Percentiles rank a stretch among this genome's conserved stretches.
phyloP scores from a whole-genome alignment of 2,888 invertebrate genomes.

The Epiblema foenella region DNA sequence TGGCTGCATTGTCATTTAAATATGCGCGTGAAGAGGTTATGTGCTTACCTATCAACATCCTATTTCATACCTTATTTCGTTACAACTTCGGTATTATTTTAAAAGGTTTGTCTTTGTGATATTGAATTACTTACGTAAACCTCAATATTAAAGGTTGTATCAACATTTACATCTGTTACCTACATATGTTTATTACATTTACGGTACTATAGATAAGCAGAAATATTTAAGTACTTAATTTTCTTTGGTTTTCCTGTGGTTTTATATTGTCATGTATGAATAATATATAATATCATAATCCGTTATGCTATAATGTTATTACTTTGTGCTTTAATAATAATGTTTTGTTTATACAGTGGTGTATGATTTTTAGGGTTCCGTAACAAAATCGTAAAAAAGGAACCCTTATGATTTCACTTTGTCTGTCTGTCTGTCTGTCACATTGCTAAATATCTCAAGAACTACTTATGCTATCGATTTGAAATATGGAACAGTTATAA shows the following conservation, averaged over 20 bases:
- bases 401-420: no score
- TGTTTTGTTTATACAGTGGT: neutral
- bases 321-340: neutral
- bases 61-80: neutral
- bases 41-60: neutral
- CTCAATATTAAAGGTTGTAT: neutral
- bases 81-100: neutral
- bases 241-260: neutral
- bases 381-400: no score
- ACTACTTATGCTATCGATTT: no score
- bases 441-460: no score
- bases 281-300: neutral
- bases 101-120: neutral
- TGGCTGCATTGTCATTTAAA: conserved; percentile 1
- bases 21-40: neutral
- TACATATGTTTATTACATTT: neutral
- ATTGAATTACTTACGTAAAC: neutral
- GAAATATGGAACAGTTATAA: no score
- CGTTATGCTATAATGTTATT: neutral
- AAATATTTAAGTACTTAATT: neutral
- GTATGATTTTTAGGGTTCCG: no score
- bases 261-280: neutral
- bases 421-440: no score
- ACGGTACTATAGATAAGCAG: neutral
- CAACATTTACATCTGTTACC: neutral